Evolutionary conservation across 2,888 invertebrate genomes (phyloP).

Genomic region (Tridacna crocea): DNA sequence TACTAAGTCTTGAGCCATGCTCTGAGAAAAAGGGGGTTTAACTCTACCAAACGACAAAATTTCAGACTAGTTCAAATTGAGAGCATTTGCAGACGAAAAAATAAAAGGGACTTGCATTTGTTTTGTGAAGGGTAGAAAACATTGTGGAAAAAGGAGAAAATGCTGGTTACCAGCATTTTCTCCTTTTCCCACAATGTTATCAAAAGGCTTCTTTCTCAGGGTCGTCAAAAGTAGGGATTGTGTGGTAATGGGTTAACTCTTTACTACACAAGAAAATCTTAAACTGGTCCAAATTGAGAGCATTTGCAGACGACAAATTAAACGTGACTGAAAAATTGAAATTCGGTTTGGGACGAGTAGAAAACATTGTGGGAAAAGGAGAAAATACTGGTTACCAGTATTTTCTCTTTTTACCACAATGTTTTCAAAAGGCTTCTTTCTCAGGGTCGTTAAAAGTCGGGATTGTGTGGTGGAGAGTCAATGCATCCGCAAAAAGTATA

Average conservation of each 20-base stretch:
- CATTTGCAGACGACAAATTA: too few relatives aligned
- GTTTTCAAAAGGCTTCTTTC: neutral
- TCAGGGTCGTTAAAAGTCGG: neutral
- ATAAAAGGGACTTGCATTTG: neutral
- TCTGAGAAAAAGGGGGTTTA: too few relatives aligned
- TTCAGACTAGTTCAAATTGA: neutral
- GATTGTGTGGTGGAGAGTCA: too few relatives aligned
- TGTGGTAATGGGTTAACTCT: too few relatives aligned
- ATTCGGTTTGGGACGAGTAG: neutral
- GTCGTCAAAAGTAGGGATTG: too few relatives aligned
- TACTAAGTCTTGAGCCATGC: too few relatives aligned
- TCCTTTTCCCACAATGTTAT: neutral
- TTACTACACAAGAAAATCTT: too few relatives aligned
- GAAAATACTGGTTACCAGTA: neutral
- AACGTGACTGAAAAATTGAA: too few relatives aligned
- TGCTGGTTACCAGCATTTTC: neutral
- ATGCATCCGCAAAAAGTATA: too few relatives aligned
- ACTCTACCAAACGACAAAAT: neutral
- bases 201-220: neutral
- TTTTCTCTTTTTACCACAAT: neutral
- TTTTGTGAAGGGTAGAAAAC: neutral
- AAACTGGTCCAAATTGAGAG: too few relatives aligned
- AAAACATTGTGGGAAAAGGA: neutral
- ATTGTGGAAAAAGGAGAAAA: neutral
- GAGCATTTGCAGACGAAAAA: neutral